Base-by-base conservation (phyloP, 1,140 invertebrate species). In the Gryon sp. region DNA sequence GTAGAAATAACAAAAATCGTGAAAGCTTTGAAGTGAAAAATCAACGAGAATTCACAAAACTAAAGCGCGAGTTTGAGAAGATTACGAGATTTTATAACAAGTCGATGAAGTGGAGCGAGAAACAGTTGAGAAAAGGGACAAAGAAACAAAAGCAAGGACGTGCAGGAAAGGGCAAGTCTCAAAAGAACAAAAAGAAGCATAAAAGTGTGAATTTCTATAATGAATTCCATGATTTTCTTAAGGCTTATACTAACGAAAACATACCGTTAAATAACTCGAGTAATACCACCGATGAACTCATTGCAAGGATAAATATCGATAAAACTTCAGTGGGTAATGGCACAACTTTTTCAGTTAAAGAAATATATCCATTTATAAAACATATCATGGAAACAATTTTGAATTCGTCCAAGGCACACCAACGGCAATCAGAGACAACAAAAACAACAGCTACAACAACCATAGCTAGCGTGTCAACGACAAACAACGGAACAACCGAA, bases 301-400 rank as follows among this genome's bases (percentile, higher is more conserved):
- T 88, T 3, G 80, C 73, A 8, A 86, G 80, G 46, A 83, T 88
- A 80, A 88, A 87, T 28, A 81, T 88, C 14, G 85, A 88, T 30
- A 87, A 87, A 43, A 81, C 85, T 9, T 80, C 83, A 3, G 81
- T 84, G 14, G 80, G 78, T 7, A 89, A 89, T 30, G 86, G 86
- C 7, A 88, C 86, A 9, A 84, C 76, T 16, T 87, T 88, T 52
- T 85, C 84, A 2, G 75, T 87, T 0, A 83, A 83, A 36, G 85
- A 89, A 52, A 86, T 88, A 74, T 89, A 89, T 79, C 83, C 87
- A 30, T 87, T 88, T 74, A 86, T 88, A 79, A 88, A 87, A 88
- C 88, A 89, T 89, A 89, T 89, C 88, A 89, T 88, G 81, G 87
- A 88, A 32, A 81, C 83, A 57, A 86, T 83, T 78, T 66, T 88